A percentile compares a stretch with the other conserved stretches of the same genome.
Evolutionary conservation across 2,113 vertebrate species (phyloP).

Genomic region (Callocephalon fimbriatum): DNA sequence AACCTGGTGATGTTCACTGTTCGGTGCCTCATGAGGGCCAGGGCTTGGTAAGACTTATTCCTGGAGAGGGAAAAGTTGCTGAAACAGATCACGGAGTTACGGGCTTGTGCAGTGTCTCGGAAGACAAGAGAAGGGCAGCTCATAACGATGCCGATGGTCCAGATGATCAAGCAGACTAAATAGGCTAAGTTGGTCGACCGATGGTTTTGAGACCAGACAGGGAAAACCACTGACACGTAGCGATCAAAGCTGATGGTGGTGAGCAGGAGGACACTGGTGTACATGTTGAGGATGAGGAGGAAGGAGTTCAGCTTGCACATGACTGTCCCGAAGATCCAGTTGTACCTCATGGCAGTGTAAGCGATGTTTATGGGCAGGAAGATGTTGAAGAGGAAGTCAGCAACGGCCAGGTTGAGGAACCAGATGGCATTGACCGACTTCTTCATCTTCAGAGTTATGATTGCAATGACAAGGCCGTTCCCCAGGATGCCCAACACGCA

Average conservation of each 20-base stretch:
- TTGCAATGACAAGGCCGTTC: conserved; percentile 89
- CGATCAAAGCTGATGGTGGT: conserved; percentile 91
- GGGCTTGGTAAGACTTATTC: not conserved
- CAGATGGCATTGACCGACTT: conserved; percentile 89
- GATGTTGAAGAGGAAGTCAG: conserved; percentile 90
- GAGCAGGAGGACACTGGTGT: conserved; percentile 92
- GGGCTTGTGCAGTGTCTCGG: conserved; percentile 67
- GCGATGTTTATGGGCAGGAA: conserved; percentile 86
- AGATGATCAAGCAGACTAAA: conserved; percentile 74
- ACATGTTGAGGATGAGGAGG: conserved; percentile 92
- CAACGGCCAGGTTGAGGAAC: conserved; percentile 92
- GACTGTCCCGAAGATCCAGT: conserved; percentile 88
- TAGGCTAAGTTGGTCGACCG: conserved; percentile 81
- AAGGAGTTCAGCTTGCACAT: conserved; percentile 90
- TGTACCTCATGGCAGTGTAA: conserved; percentile 75
- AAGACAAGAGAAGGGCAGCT: conserved; percentile 85
- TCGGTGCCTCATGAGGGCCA: conserved; percentile 52
- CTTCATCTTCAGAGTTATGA: conserved; percentile 89
- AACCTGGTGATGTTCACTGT: conserved; percentile 77
- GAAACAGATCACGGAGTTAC: conserved; percentile 72
- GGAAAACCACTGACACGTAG: conserved; percentile 87
- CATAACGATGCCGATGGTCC: conserved; percentile 79
- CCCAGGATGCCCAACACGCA: conserved; percentile 89
- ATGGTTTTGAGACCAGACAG: conserved; percentile 94
- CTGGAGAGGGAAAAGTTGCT: conserved; percentile 80